Conservation (phyloP, 2,113 vertebrate genomes). For the Entelurus aequoreus region DNA sequence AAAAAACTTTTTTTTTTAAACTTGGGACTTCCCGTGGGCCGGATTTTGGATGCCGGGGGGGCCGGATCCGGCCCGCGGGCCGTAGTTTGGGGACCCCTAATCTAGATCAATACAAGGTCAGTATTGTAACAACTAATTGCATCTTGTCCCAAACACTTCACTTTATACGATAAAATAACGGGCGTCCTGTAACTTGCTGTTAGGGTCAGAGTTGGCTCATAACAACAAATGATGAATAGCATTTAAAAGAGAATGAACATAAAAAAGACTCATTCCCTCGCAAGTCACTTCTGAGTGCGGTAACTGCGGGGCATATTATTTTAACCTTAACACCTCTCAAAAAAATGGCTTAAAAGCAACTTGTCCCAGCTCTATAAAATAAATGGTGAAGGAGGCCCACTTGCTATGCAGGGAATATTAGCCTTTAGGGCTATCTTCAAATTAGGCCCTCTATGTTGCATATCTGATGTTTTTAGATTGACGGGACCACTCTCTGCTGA, state of each 20-base stretch:
- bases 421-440: constrained; percentile 40
- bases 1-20: too few relatives aligned
- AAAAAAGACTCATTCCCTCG: constrained; percentile 19
- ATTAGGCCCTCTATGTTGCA: constrained; percentile 46
- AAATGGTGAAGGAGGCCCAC: constrained; percentile 49
- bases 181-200: not conserved
- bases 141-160: not conserved
- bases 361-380: constrained; percentile 52
- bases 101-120: not conserved
- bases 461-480: constrained; percentile 35
- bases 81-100: not conserved
- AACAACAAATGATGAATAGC: constrained; percentile 1
- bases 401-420: constrained; percentile 41
- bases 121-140: not conserved
- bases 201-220: not conserved
- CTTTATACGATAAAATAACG: not conserved
- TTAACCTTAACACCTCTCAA: constrained; percentile 55
- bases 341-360: constrained; percentile 49
- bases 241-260: constrained; percentile 6
- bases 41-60: too few relatives aligned
- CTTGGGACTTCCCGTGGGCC: too few relatives aligned
- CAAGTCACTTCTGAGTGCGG: constrained; percentile 51
- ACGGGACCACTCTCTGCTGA: constrained; percentile 9
- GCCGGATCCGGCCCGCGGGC: too few relatives aligned
- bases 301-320: constrained; percentile 43